phyloP scores from a whole-genome alignment of 2,113 vertebrate species.

The Megalops atlanticus region DNA sequence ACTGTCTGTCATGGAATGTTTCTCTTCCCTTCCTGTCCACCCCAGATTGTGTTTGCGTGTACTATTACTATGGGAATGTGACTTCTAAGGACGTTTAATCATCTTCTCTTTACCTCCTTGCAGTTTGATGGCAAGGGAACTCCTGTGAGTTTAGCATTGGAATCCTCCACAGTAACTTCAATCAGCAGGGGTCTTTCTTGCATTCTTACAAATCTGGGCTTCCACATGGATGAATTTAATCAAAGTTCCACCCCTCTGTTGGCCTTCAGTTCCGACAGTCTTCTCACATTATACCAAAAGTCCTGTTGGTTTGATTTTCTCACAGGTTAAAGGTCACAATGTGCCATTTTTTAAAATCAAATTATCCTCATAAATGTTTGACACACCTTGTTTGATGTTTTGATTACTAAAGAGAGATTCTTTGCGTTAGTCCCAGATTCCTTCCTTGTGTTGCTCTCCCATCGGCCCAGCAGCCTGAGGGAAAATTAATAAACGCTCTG shows the following conservation, averaged over 20 bases:
- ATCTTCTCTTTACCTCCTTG: neutral
- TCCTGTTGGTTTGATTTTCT: neutral
- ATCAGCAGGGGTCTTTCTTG: neutral
- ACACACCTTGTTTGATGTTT: no score
- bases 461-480: no score
- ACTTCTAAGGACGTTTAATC: neutral
- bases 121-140: neutral
- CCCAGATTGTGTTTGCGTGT: neutral
- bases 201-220: neutral
- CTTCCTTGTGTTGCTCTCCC: no score
- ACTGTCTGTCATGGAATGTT: neutral
- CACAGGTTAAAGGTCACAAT: neutral
- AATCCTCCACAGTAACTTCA: neutral
- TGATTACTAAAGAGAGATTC: no score
- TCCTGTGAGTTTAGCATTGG: neutral
- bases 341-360: no score
- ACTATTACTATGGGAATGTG: no score
- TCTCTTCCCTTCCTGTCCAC: neutral
- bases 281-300: neutral
- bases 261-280: neutral
- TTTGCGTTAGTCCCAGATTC: no score
- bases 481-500: no score
- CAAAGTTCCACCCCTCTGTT: neutral
- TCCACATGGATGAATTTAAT: neutral
- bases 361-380: no score